Evolutionary conservation across 2,113 vertebrate species (phyloP).

Genomic region (Ondatra zibethicus): DNA sequence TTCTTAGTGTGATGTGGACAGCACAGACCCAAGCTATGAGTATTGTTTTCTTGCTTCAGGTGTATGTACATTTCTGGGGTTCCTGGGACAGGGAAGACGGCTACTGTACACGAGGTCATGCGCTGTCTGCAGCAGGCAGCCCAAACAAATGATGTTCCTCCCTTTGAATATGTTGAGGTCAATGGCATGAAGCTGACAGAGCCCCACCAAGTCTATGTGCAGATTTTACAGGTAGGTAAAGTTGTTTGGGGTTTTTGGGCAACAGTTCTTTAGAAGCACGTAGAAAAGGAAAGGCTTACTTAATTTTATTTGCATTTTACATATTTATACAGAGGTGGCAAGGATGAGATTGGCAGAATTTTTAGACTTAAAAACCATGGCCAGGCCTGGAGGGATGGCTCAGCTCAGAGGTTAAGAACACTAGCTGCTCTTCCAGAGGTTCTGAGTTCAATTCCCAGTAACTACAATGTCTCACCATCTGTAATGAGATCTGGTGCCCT

Average conservation of each 20-base stretch:
- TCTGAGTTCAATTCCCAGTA: too few species aligned
- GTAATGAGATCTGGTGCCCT: too few species aligned
- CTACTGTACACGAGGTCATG: slow-evolving; percentile 95
- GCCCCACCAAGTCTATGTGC: slow-evolving; percentile 97
- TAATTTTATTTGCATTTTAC: slow-evolving; percentile 12
- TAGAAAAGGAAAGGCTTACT: neutral
- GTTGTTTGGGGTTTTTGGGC: neutral
- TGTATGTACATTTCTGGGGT: slow-evolving; percentile 99
- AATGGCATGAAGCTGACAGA: slow-evolving; percentile 99
- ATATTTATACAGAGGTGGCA: neutral
- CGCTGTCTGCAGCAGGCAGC: slow-evolving; percentile 91
- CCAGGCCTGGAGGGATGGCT: neutral
- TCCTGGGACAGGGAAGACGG: slow-evolving; percentile 98
- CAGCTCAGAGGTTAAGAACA: too few species aligned
- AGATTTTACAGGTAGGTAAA: slow-evolving; percentile 92
- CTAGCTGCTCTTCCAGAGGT: too few species aligned
- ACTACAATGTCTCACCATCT: too few species aligned
- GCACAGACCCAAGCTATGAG: neutral
- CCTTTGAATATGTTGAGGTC: slow-evolving; percentile 93
- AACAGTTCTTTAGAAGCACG: neutral
- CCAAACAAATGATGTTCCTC: slow-evolving; percentile 89
- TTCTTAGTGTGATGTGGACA: neutral
- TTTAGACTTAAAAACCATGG: neutral
- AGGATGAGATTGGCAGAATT: slow-evolving; percentile 1
- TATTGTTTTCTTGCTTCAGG: slow-evolving; percentile 81